Evolutionary conservation across 2,888 invertebrate genomes (phyloP).

Genomic region (Conomelus anceps): DNA sequence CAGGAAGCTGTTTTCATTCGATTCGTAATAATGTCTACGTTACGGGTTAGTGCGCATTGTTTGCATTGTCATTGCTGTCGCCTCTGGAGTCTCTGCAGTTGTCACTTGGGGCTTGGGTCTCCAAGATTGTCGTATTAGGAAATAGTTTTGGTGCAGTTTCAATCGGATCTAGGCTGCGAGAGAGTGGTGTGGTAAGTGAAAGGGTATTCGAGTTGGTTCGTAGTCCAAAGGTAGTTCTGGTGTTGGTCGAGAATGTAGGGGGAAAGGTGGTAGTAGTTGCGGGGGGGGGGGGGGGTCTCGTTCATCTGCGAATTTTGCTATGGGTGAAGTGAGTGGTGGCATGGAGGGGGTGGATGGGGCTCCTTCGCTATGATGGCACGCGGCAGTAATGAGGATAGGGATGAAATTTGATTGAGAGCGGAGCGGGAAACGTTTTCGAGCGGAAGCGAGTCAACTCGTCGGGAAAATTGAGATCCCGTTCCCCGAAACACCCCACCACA

Average conservation of each 20-base stretch:
- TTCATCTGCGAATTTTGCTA: neutral
- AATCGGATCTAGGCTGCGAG: neutral
- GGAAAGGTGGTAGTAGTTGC: neutral
- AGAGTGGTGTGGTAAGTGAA: neutral
- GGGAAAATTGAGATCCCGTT: constrained; percentile 8
- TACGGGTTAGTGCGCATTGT: neutral
- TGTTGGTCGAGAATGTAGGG: no score
- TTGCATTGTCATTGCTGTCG: neutral
- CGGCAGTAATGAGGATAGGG: neutral
- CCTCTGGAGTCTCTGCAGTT: neutral
- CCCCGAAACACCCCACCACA: neutral
- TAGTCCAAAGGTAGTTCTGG: neutral
- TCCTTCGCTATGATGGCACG: neutral
- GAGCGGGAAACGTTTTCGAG: neutral
- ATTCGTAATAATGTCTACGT: neutral
- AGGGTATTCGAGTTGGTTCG: neutral
- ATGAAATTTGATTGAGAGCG: constrained; percentile 10
- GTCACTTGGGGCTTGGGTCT: neutral
- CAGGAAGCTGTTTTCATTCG: neutral
- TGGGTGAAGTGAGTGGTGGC: no score
- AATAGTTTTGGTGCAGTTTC: neutral
- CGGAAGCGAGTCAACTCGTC: constrained; percentile 6
- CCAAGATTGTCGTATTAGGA: neutral
- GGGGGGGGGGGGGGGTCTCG: neutral
- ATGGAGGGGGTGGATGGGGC: neutral